Conservation (phyloP, 2,113 vertebrate genomes). For the Columba janthina region DNA sequence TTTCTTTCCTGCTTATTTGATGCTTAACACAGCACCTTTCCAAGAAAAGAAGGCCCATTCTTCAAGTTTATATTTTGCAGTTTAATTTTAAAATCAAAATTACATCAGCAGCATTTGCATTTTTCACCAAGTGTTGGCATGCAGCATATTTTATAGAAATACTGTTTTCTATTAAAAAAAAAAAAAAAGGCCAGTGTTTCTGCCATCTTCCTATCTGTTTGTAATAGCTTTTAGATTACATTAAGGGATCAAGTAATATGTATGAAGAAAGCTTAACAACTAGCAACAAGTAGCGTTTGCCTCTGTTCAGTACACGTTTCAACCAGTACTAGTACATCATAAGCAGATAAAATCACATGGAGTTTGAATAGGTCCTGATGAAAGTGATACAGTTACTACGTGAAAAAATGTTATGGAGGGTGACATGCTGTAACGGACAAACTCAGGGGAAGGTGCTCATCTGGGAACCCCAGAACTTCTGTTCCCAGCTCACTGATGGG, state of each 20-base stretch:
- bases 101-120: background rate
- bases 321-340: background rate
- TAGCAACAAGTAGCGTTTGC: background rate
- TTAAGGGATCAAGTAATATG: background rate
- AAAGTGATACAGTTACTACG: background rate
- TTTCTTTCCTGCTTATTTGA: background rate
- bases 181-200: background rate
- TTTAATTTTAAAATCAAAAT: background rate
- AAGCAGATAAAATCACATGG: background rate
- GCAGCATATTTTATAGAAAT: background rate
- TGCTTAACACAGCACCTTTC: background rate
- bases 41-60: background rate
- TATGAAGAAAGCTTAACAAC: background rate
- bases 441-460: background rate
- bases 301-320: background rate
- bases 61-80: background rate
- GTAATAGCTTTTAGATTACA: background rate
- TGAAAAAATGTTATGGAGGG: background rate
- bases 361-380: background rate
- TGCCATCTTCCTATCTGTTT: background rate
- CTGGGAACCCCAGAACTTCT: background rate
- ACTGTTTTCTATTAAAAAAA: background rate
- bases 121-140: background rate
- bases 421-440: background rate
- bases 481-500: background rate